Evolutionary conservation across 2,888 invertebrate genomes (phyloP).

Genomic region (Dasypolia templi): DNA sequence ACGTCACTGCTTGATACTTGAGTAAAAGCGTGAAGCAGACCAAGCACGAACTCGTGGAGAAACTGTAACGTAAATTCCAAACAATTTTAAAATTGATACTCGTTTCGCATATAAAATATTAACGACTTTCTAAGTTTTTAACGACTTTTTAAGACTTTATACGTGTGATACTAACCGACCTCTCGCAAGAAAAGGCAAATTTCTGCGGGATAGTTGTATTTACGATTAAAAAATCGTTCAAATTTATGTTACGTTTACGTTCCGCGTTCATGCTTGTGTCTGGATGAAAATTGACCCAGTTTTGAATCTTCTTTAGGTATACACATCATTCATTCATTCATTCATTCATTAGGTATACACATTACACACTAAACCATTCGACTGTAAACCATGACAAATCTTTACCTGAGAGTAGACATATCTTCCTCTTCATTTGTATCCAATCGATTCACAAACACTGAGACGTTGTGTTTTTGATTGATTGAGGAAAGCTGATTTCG

Average conservation of each 20-base stretch:
- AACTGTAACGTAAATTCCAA: background rate
- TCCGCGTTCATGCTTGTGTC: background rate
- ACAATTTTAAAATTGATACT: background rate
- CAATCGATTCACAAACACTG: conserved; percentile 19
- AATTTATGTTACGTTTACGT: background rate
- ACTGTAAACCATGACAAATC: conserved; percentile 2
- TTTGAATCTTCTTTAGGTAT: background rate
- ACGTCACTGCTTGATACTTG: background rate
- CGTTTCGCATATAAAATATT: background rate
- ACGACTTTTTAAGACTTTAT: too few relatives aligned
- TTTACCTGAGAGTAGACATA: background rate
- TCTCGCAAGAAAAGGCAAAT: background rate
- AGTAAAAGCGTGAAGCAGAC: too few relatives aligned
- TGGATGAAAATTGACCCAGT: background rate
- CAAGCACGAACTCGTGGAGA: too few relatives aligned
- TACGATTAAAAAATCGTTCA: background rate
- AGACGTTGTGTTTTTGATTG: conserved; percentile 1
- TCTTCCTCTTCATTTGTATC: conserved; percentile 11
- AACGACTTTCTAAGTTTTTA: too few relatives aligned
- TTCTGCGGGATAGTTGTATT: background rate
- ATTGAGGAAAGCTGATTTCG: conserved; percentile 25
- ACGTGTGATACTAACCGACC: too few relatives aligned
- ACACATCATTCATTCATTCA: too few relatives aligned
- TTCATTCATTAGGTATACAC: too few relatives aligned
- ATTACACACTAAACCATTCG: background rate